Evolutionary conservation across 2,113 vertebrate species (phyloP).

Genomic region (Daphoenositta chrysoptera): DNA sequence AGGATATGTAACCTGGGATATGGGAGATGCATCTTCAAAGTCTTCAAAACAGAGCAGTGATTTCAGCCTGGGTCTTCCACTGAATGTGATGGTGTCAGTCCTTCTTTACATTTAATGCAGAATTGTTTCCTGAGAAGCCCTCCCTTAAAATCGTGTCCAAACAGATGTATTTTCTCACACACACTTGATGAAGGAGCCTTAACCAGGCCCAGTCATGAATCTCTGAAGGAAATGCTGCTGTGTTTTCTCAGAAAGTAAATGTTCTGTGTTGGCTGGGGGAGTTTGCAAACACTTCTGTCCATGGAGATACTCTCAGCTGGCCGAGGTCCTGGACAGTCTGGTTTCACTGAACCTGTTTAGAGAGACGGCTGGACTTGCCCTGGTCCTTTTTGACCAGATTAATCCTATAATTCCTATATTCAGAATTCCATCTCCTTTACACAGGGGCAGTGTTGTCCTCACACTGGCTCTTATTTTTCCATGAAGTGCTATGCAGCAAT

Average conservation of each 20-base stretch:
- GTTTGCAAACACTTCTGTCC: not conserved
- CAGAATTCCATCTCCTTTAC: not conserved
- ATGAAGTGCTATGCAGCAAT: not conserved
- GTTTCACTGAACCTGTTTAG: not conserved
- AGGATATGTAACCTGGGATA: not conserved
- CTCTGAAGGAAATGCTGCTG: not conserved
- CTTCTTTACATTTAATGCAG: not conserved
- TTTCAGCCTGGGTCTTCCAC: not conserved
- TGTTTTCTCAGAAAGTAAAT: not conserved
- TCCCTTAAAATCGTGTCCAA: not conserved
- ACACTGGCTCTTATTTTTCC: not conserved
- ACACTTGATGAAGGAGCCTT: not conserved
- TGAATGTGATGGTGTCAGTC: not conserved
- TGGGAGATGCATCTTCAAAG: not conserved
- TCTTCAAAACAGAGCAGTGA: not conserved
- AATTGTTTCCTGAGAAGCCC: not conserved
- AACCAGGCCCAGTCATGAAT: not conserved
- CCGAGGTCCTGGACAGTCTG: not conserved
- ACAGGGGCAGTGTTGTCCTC: not conserved
- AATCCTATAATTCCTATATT: not conserved
- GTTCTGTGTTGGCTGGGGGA: not conserved
- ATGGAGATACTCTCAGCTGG: not conserved
- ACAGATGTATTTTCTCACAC: fast-evolving
- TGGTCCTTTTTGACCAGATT: not conserved
- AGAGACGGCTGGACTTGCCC: not conserved